Percentiles rank a stretch among this genome's conserved stretches.
These are phyloP conservation scores for Temnothorax rugatulus DNA, from an alignment of 2,888 invertebrate species.

Conservation along the genomic window DNA sequence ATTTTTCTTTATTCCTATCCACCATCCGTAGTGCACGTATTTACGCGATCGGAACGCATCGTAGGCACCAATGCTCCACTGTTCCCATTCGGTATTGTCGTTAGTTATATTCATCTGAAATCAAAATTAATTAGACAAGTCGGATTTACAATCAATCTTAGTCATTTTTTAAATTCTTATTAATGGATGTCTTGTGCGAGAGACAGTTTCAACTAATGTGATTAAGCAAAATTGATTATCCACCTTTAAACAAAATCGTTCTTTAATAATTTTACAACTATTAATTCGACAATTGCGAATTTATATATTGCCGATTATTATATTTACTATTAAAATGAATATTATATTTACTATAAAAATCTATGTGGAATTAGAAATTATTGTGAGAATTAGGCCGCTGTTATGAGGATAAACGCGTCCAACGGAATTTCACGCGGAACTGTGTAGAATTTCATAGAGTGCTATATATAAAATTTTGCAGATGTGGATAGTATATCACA, in stretches of 20 bases:
- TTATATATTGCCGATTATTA: neutral
- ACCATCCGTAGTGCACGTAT: constrained; percentile 88
- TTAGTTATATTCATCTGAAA: constrained; percentile 85
- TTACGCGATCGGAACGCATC: constrained; percentile 88
- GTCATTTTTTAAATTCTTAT: neutral
- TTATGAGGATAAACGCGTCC: neutral
- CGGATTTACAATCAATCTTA: neutral
- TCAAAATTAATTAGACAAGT: constrained; percentile 66
- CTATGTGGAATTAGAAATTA: constrained; percentile 20
- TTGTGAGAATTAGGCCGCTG: neutral
- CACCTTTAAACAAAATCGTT: neutral
- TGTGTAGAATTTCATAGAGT: neutral
- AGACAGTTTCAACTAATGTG: neutral
- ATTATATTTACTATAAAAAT: too few relatives aligned
- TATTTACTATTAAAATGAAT: neutral
- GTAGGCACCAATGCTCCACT: constrained; percentile 87
- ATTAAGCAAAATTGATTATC: neutral
- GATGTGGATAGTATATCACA: neutral
- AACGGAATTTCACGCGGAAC: neutral
- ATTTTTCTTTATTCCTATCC: constrained; percentile 89
- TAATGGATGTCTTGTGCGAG: neutral
- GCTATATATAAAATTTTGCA: constrained; percentile 19
- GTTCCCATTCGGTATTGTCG: constrained; percentile 88
- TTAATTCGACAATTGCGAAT: neutral
- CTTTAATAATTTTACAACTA: neutral